Base-by-base conservation (phyloP, 1,140 invertebrate genomes). In the Diplogasteroides magnus region DNA sequence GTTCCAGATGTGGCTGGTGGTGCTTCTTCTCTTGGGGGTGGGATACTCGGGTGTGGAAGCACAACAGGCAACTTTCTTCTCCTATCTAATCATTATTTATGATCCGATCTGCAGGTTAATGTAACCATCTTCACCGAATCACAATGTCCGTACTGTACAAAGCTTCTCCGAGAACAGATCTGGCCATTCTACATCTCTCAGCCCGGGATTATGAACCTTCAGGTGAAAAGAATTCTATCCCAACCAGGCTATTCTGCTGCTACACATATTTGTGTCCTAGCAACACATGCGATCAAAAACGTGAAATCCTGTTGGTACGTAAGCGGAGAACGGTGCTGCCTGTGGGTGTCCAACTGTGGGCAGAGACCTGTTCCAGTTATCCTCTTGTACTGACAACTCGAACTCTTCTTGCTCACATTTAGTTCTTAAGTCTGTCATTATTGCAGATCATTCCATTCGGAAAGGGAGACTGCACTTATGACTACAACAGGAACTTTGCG, bases 401-500 rank as follows among this genome's bases (percentile, higher is more conserved):
- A 61, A 11, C 37, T 48, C 6, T 48, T 19, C 37, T 19, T 48
- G 13, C 29, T 67, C 56, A 15, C 6, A 6, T 64, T 73, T 29
- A n/a, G n/a, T n/a, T n/a, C n/a, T n/a, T n/a, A n/a, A n/a, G n/a
- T n/a, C n/a, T n/a, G n/a, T n/a, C n/a, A n/a, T n/a, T n/a, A n/a
- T n/a, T n/a, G n/a, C 60, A 74, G 72, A 74, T 74, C 29, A 56
- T 74, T 62, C 65, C 72, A 31, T 74, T 74, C 70, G 72, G 72
- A 65, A 74, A 74, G 48, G 72, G 72, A 56, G 66, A 74, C 48
- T 74, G 72, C 55, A 61, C 57, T 23, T 74, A 74, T 56, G 69
- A 74, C 55, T 74, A 71, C 64, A 73, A 74, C 31, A 70, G 72
- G 15, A 65, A 73, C 31, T 71, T 74, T 58, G 69, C 72, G n/a